Evolutionary conservation across 2,797 vertebrate species (phyloP).

Genomic region (Margarornis squamiger): DNA sequence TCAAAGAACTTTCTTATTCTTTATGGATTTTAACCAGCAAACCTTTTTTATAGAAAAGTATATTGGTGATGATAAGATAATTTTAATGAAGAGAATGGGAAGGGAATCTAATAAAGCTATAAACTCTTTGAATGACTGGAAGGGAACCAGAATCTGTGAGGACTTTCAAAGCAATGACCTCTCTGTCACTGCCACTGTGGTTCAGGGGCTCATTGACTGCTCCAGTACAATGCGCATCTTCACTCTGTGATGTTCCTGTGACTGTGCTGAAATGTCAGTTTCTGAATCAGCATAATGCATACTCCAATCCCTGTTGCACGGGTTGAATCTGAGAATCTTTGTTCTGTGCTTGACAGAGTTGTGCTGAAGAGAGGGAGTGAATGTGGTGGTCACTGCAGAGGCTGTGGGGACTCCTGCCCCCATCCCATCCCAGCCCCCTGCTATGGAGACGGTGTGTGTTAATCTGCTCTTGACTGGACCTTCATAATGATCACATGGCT

Average conservation of each 20-base stretch:
- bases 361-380: neutral
- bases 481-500: neutral
- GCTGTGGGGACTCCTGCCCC: neutral
- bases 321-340: neutral
- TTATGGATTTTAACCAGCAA: neutral
- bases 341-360: neutral
- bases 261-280: neutral
- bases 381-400: neutral
- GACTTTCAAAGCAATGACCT: neutral
- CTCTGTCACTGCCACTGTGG: neutral
- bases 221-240: neutral
- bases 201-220: neutral
- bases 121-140: neutral
- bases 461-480: rapidly evolving
- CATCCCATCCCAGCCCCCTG: neutral
- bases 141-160: neutral
- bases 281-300: neutral
- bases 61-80: neutral
- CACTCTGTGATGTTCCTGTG: neutral
- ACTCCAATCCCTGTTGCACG: neutral
- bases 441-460: neutral
- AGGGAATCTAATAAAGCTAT: neutral
- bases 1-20: neutral
- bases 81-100: neutral
- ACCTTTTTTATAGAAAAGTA: neutral